Percentiles rank a stretch among this genome's conserved stretches.
Conservation (phyloP, 2,888 invertebrate species). For the Augiades crinisus region DNA sequence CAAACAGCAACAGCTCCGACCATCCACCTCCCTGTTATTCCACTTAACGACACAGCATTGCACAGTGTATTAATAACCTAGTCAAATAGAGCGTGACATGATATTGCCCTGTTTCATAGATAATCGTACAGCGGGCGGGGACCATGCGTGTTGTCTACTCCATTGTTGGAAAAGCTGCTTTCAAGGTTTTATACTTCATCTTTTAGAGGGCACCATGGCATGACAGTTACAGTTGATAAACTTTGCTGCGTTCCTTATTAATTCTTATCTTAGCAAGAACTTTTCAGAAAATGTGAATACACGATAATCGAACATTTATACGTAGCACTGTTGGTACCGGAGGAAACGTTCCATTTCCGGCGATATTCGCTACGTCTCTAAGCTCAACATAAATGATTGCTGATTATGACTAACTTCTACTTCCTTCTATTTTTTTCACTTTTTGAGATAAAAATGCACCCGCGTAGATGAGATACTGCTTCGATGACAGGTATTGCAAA, state of each 20-base stretch:
- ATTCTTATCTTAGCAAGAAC: slow-evolving; percentile 71
- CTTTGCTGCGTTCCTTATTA: slow-evolving; percentile 79
- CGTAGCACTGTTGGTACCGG: slow-evolving; percentile 67
- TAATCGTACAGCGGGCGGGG: slow-evolving; percentile 74
- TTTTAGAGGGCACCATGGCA: slow-evolving; percentile 81
- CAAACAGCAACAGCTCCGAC: slow-evolving; percentile 34
- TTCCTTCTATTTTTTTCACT: slow-evolving; percentile 74
- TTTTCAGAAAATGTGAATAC: slow-evolving; percentile 78
- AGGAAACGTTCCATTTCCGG: slow-evolving; percentile 60
- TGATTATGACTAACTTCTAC: slow-evolving; percentile 72
- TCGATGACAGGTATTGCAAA: slow-evolving; percentile 64
- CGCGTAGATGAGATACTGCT: slow-evolving; percentile 75
- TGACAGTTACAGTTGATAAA: slow-evolving; percentile 80
- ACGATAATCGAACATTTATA: slow-evolving; percentile 65
- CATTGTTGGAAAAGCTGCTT: slow-evolving; percentile 82
- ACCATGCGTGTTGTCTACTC: slow-evolving; percentile 79
- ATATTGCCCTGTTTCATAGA: slow-evolving; percentile 80
- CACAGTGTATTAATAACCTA: slow-evolving; percentile 30
- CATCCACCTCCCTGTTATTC: slow-evolving; percentile 15
- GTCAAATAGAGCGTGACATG: slow-evolving; percentile 60
- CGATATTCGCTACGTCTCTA: slow-evolving; percentile 67
- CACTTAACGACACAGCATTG: slow-evolving; percentile 31
- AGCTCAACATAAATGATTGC: slow-evolving; percentile 74
- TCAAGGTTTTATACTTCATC: slow-evolving; percentile 79
- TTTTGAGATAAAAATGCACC: slow-evolving; percentile 74